A percentile compares a stretch with the other conserved stretches of the same genome.
Evolutionary conservation across 2,797 vertebrate species (phyloP).

Genomic region (Gambusia yucatana): DNA sequence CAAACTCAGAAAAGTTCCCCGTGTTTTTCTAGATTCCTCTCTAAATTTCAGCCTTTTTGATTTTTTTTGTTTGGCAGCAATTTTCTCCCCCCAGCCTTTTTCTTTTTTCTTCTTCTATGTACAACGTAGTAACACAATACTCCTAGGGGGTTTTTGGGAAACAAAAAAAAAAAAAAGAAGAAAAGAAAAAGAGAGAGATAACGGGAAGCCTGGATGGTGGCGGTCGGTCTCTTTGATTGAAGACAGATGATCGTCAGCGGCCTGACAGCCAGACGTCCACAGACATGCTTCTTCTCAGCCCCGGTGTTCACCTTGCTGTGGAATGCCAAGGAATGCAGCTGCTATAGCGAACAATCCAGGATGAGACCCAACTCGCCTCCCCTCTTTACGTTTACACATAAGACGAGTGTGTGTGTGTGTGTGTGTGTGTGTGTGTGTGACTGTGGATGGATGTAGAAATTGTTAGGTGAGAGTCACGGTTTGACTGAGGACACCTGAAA

Average conservation of each 20-base stretch:
- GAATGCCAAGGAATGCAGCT: conserved; percentile 67
- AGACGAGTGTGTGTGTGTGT: conserved; percentile 2
- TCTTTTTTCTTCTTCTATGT: neutral
- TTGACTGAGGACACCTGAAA: conserved; percentile 41
- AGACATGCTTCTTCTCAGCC: conserved; percentile 66
- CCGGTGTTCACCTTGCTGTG: conserved; percentile 62
- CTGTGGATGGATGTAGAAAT: conserved; percentile 28
- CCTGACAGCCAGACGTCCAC: conserved; percentile 65
- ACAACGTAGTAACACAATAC: neutral
- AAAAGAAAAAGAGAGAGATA: neutral
- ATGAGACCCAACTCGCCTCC: conserved; percentile 69
- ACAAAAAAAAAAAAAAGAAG: neutral
- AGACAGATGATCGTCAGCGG: conserved; percentile 63
- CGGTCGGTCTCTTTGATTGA: conserved; percentile 46
- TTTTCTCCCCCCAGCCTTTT: neutral
- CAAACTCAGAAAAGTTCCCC: no score
- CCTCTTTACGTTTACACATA: conserved; percentile 27
- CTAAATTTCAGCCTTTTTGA: no score
- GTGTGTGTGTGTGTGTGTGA: conserved; percentile 5
- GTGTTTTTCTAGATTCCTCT: no score
- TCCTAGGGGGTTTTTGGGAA: conserved; percentile 18
- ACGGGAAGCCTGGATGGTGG: conserved; percentile 11
- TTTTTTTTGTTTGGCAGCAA: no score
- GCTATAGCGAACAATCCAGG: conserved; percentile 55
- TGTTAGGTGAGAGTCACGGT: conserved; percentile 35